Evolutionary conservation across 92 coral and sea anemone species (phyloP).

Genomic region (Porites divaricata): DNA sequence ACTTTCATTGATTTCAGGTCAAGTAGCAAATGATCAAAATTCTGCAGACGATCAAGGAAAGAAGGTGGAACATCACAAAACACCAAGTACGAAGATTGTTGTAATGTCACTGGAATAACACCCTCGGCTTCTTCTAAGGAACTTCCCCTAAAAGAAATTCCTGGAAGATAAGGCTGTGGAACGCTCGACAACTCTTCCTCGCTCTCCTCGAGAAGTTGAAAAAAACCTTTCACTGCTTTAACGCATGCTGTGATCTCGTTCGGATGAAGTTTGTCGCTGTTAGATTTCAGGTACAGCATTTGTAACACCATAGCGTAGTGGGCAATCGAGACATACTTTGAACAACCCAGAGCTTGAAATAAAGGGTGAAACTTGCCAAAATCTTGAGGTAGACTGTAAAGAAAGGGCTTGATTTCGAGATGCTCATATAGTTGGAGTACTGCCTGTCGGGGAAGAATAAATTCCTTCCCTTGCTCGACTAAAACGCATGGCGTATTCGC

Average conservation of each 20-base stretch:
- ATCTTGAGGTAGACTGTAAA: background rate
- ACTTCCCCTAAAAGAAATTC: background rate
- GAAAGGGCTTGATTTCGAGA: conserved; percentile 54
- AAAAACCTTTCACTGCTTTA: conserved; percentile 62
- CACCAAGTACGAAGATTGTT: conserved; percentile 48
- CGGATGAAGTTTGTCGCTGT: conserved; percentile 48
- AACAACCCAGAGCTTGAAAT: conserved; percentile 60
- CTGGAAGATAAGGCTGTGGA: conserved; percentile 53
- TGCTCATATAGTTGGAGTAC: conserved; percentile 36
- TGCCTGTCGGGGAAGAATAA: conserved; percentile 49
- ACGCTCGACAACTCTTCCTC: background rate
- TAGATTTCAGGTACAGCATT: conserved; percentile 26
- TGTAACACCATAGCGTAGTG: conserved; percentile 71
- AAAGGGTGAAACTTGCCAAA: conserved; percentile 33
- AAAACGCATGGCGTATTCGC: conserved; percentile 25
- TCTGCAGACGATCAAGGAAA: background rate
- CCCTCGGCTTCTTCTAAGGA: background rate
- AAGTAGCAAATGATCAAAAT: conserved; percentile 28
- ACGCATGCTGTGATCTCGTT: conserved; percentile 44
- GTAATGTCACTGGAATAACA: conserved; percentile 21
- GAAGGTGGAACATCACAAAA: conserved; percentile 40
- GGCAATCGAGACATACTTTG: conserved; percentile 34
- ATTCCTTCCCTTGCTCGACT: conserved; percentile 36
- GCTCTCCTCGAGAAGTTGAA: conserved; percentile 21
- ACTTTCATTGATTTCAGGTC: conserved; percentile 21